phyloP scores from a whole-genome alignment of 2,113 vertebrate species.

The Paedocypris sp. region DNA sequence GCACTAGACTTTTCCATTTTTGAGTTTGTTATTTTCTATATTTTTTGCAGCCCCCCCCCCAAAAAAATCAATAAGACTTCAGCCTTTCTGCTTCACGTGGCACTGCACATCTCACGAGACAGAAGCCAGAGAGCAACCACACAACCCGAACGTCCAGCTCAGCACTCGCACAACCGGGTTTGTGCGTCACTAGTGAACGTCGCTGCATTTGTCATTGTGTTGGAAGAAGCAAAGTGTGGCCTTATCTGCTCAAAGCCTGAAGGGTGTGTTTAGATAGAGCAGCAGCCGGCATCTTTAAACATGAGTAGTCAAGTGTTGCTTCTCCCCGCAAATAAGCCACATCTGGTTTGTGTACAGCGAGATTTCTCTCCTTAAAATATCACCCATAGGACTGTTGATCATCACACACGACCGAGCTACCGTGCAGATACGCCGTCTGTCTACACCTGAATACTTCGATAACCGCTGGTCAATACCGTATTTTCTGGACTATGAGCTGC shows the following conservation, averaged over 20 bases:
- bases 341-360: neutral
- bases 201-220: slow-evolving; percentile 20
- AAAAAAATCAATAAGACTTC: too few species aligned
- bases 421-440: neutral
- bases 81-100: too few species aligned
- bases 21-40: too few species aligned
- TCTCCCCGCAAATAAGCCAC: slow-evolving; percentile 29
- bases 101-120: too few species aligned
- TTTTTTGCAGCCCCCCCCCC: too few species aligned
- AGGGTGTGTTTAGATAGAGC: slow-evolving; percentile 36
- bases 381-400: slow-evolving; percentile 12
- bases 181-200: neutral
- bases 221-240: slow-evolving; percentile 18
- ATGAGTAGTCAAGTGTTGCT: slow-evolving; percentile 22
- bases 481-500: too few species aligned
- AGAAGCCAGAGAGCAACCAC: too few species aligned
- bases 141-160: too few species aligned
- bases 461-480: too few species aligned
- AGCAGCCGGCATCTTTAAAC: slow-evolving; percentile 34
- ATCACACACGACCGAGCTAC: neutral
- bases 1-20: too few species aligned
- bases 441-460: too few species aligned
- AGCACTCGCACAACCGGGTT: too few species aligned
- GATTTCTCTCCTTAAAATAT: slow-evolving; percentile 9
- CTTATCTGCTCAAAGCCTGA: slow-evolving; percentile 29